Evolutionary conservation across 2,888 invertebrate genomes (phyloP).

Genomic region (Muschampia plurimacula): DNA sequence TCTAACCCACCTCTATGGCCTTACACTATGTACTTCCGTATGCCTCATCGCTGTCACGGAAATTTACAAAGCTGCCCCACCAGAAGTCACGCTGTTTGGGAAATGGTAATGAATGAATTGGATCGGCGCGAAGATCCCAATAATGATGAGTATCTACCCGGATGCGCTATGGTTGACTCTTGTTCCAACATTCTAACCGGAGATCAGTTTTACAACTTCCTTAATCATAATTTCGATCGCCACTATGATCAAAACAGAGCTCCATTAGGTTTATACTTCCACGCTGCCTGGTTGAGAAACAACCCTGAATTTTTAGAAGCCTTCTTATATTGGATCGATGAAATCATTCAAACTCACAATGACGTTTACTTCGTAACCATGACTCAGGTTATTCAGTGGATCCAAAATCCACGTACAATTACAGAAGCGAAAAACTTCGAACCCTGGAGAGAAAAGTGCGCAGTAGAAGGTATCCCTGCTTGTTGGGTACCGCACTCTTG

Average conservation of each 20-base stretch:
- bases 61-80: slow-evolving; percentile 96
- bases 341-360: slow-evolving; percentile 92
- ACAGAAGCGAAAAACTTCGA: slow-evolving; percentile 96
- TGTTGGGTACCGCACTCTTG: slow-evolving; percentile 97
- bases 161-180: slow-evolving; percentile 97
- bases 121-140: slow-evolving; percentile 96
- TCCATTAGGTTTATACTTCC: slow-evolving; percentile 96
- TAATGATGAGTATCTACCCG: slow-evolving; percentile 95
- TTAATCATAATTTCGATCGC: slow-evolving; percentile 96
- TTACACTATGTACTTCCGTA: slow-evolving; percentile 98
- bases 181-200: slow-evolving; percentile 96
- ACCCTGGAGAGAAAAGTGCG: slow-evolving; percentile 97
- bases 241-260: slow-evolving; percentile 96
- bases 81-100: slow-evolving; percentile 97
- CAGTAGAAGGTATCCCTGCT: slow-evolving; percentile 92
- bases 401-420: slow-evolving; percentile 95
- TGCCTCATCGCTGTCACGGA: slow-evolving; percentile 97
- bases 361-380: slow-evolving; percentile 98
- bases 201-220: slow-evolving; percentile 97
- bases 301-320: slow-evolving; percentile 97
- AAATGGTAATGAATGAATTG: slow-evolving; percentile 97
- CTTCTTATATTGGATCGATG: slow-evolving; percentile 97
- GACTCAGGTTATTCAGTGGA: slow-evolving; percentile 99
- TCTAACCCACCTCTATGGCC: slow-evolving; percentile 98
- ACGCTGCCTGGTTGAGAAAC: slow-evolving; percentile 97